These are phyloP conservation scores for Acleris emargana DNA, from an alignment of 2,888 invertebrate genomes.

Conservation along the genomic window DNA sequence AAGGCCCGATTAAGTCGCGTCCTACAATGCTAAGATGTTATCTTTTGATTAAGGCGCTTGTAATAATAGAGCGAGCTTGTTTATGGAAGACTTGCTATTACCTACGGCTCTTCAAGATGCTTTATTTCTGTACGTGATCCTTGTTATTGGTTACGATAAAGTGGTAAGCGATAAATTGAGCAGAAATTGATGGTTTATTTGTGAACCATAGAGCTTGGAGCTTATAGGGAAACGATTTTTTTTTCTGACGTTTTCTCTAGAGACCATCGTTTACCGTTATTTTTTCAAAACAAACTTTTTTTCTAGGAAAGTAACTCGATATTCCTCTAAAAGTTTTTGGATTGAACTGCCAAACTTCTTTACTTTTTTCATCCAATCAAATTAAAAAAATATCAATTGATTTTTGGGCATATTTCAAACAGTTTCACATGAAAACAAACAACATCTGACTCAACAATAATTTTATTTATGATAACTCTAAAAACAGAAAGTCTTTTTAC, in stretches of 20 bases:
- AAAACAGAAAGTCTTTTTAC: no score
- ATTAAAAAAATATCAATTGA: no score
- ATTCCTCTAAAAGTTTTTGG: no score
- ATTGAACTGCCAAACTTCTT: no score
- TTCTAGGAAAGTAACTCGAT: no score
- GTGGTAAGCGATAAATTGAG: constrained; percentile 31
- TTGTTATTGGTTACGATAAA: constrained; percentile 30
- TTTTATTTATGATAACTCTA: no score
- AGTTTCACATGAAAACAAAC: no score
- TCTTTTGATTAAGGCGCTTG: constrained; percentile 80
- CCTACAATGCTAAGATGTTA: constrained; percentile 72
- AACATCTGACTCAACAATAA: no score
- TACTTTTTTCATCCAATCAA: no score
- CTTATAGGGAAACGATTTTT: not conserved
- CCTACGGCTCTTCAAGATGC: constrained; percentile 53
- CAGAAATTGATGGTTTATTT: constrained; percentile 6
- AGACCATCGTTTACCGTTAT: no score
- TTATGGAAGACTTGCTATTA: constrained; percentile 67
- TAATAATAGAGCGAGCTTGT: constrained; percentile 75
- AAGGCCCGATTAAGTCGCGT: constrained; percentile 64
- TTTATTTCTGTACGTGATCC: constrained; percentile 54
- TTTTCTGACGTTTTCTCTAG: not conserved
- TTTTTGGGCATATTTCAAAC: no score
- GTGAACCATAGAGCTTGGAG: not conserved
- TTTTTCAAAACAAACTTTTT: no score